Base-by-base conservation (phyloP, 2,797 vertebrate species). In the Lagorchestes hirsutus region DNA sequence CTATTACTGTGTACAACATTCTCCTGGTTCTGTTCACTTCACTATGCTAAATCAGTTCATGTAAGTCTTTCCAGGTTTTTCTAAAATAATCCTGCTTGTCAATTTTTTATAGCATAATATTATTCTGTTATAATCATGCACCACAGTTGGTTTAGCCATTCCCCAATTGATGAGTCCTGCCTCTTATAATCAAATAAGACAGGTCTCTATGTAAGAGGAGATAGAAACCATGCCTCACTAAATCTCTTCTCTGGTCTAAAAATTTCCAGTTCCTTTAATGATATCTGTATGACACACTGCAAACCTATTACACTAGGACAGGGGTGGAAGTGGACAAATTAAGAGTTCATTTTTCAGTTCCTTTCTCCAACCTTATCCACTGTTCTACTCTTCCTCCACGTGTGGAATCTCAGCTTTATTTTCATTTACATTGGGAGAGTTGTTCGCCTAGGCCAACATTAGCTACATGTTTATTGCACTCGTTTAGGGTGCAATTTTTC, bases 401-500 rank as follows among this genome's bases (percentile, higher is more conserved):
- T 46, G 4, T 46, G 8, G 18, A 46, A 24, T 82, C 67, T 82
- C 34, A n/a, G 14, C 16, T 74, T 40, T n/a, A 5, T 74, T 74
- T 74, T 74, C n/a, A 82, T 82, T 82, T 82, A 46, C 67, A 22
- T 22, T 46, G 40, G 6, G 67, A 82, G 67, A 82, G 18, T 82
- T 22, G 67, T 22, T 74, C 18, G 3, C n/a, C 16, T 40, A 46
- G 8, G n/a, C 8, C 67, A 82, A 82, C 46, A 8, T 82, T 24
- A 82, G 8, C 67, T 24, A 24, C 24, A 8, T 24, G 6, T 82
- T 46, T 82, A 82, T 82, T 82, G 40, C n/a, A 22, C n/a, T 57
- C 74, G 90, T n/a, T 95, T 92, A n/a, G 31, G 55, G 56, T 95
- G 56, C 90, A 82, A 82, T 46, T 82, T 82, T 22, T 24, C n/a